A percentile compares a stretch with the other conserved stretches of the same genome.
These are phyloP conservation scores for Epizoanthus illoricatus DNA, from an alignment of 92 coral and sea anemone genomes.

Conservation along the genomic window DNA sequence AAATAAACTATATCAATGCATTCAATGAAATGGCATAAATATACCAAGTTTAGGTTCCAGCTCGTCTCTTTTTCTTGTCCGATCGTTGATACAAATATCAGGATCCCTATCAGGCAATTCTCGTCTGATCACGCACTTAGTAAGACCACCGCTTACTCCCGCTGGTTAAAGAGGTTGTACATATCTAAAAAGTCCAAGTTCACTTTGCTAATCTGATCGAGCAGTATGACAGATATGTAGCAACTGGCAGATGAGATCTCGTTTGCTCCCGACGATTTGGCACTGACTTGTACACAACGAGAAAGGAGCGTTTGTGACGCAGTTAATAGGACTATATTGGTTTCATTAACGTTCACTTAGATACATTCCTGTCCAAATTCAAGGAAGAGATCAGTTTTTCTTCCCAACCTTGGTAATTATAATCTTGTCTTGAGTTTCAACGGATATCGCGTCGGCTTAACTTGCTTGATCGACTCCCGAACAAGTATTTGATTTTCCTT, in stretches of 20 bases:
- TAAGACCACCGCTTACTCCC: not conserved
- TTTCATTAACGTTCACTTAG: conserved; percentile 10
- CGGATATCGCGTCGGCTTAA: not conserved
- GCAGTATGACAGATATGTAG: not conserved
- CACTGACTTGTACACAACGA: not conserved
- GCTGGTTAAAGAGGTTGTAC: not conserved
- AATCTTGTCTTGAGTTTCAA: not conserved
- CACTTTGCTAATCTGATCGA: not conserved
- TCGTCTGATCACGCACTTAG: not conserved
- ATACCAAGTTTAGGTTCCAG: no score
- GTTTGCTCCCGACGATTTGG: not conserved
- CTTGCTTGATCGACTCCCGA: no score
- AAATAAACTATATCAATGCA: no score
- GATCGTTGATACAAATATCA: not conserved
- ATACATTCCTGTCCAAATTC: no score
- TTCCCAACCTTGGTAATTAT: not conserved
- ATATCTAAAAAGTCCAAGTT: not conserved
- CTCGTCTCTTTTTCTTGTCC: not conserved
- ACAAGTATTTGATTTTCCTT: not conserved
- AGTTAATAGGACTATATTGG: conserved; percentile 12
- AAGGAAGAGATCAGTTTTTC: not conserved
- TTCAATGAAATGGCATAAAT: no score
- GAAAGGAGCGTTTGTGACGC: conserved; percentile 17
- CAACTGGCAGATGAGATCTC: not conserved
- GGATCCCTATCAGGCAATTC: not conserved